Evolutionary conservation across 2,113 vertebrate genomes (phyloP), one percentile per base, ranked within the genome.

Genomic region (Neolamprologus modestus): DNA sequence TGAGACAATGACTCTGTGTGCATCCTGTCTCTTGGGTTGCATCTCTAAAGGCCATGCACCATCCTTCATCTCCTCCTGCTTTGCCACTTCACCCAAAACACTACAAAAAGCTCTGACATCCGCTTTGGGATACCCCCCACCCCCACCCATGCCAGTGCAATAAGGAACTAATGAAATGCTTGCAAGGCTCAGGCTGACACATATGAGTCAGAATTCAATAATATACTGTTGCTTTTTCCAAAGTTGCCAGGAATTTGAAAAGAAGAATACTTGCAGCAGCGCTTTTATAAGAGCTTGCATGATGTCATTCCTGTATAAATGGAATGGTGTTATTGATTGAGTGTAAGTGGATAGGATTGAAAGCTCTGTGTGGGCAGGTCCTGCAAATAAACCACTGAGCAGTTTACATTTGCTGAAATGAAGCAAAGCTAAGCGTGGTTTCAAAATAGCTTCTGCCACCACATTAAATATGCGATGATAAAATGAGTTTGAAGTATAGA

Each of bases 1-100:
- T 87, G 85, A 94, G 90, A 96, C 94, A 95, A 93, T 90, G 90
- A 82, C 91, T 93, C 94, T 93, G 91, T 94, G 93, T 96, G 93
- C 90, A 86, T 93, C 88, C 80, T 90, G 92, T 91, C 91, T 94
- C 87, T 87, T 88, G 89, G 88, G 91, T 63, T 90, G 88, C 82
- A 88, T 89, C 89, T 91, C 88, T 79, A 87, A 93, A 93, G 85
- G 86, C 90, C 83, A 61, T 59, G 71, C 87, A 90, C 89, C 90
- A 90, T 88, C 83, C 88, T 73, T 93, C 92, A 91, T 90, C 83
- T 87, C 76, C 79, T 87, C 84, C 55, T 82, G 82, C 91, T 84
- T 82, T 50, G 4, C 47, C 8, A n/a, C 83, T 84, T 84, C 68
- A 52, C 83, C 24, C 7, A 84, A 84, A 90, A 87, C 53, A 31